These are phyloP conservation scores for Drosophila gunungcola DNA, from an alignment of 1,140 invertebrate species.

Conservation along the genomic window DNA sequence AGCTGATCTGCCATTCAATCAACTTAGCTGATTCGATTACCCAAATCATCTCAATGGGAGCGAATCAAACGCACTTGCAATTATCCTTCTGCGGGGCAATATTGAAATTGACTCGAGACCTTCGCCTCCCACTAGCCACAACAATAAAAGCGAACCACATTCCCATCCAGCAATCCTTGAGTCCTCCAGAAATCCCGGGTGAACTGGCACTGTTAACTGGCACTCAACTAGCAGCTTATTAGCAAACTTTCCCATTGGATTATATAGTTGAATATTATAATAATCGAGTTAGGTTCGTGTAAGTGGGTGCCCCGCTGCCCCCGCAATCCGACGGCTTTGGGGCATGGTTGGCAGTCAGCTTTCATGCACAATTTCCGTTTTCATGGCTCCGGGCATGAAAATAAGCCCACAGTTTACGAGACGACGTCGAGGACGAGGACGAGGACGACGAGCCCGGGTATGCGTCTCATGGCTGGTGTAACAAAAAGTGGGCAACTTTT, in stretches of 20 bases:
- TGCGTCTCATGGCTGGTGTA: slow-evolving; percentile 48
- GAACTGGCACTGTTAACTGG: slow-evolving; percentile 56
- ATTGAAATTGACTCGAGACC: slow-evolving; percentile 23
- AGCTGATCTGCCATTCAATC: slow-evolving; percentile 1
- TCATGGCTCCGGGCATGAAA: slow-evolving; percentile 61
- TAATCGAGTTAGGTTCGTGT: slow-evolving; percentile 77
- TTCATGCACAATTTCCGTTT: slow-evolving; percentile 80
- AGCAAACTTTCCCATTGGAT: slow-evolving; percentile 78
- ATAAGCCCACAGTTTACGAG: slow-evolving; percentile 77
- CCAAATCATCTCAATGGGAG: slow-evolving; percentile 8
- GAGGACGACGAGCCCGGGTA: not conserved
- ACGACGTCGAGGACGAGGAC: slow-evolving; percentile 1
- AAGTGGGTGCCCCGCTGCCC: slow-evolving; percentile 21
- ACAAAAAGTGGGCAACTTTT: slow-evolving; percentile 78
- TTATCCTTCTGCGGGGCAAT: slow-evolving; percentile 7
- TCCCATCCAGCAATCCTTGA: slow-evolving; percentile 25
- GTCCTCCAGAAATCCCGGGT: slow-evolving; percentile 32
- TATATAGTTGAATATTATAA: slow-evolving; percentile 82
- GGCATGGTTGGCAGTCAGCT: slow-evolving; percentile 41
- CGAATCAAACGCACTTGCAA: slow-evolving; percentile 24
- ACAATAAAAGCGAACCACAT: slow-evolving; percentile 16
- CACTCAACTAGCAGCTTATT: slow-evolving; percentile 79
- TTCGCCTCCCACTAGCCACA: not conserved
- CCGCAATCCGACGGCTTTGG: slow-evolving; percentile 13
- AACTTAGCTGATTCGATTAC: slow-evolving; percentile 5